Percentiles rank a stretch among this genome's conserved stretches.
Evolutionary conservation across 2,888 invertebrate species (phyloP).

Genomic region (Ennomos fuscantarius): DNA sequence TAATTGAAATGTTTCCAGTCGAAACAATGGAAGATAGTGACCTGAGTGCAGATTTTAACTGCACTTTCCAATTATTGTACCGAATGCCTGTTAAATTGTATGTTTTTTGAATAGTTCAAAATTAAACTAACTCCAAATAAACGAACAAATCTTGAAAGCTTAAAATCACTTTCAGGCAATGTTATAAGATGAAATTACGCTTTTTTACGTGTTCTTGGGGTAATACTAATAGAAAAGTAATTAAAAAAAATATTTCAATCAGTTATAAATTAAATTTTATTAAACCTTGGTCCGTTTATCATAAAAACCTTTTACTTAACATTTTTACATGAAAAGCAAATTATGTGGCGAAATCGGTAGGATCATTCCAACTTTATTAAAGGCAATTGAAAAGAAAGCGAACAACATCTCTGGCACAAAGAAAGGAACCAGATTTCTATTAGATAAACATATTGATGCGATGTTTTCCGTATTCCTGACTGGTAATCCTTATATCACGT

Average conservation of each 20-base stretch:
- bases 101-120: neutral
- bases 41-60: conserved; percentile 1
- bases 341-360: neutral
- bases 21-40: conserved; percentile 4
- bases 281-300: no score
- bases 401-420: conserved; percentile 6
- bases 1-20: conserved; percentile 14
- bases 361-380: conserved; percentile 9
- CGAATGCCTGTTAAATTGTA: neutral
- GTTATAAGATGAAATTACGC: no score
- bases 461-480: conserved; percentile 45
- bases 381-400: neutral
- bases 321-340: neutral
- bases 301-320: neutral
- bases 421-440: conserved; percentile 26
- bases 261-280: no score
- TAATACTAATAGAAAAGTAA: no score
- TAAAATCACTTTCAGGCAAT: no score
- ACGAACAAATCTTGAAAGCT: no score
- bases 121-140: neutral
- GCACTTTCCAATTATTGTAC: neutral
- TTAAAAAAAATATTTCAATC: no score
- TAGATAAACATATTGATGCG: conserved; percentile 34
- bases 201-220: no score
- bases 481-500: conserved; percentile 50